These are phyloP conservation scores for Diabrotica undecimpunctata DNA, from an alignment of 1,140 invertebrate species.

Conservation along the genomic window DNA sequence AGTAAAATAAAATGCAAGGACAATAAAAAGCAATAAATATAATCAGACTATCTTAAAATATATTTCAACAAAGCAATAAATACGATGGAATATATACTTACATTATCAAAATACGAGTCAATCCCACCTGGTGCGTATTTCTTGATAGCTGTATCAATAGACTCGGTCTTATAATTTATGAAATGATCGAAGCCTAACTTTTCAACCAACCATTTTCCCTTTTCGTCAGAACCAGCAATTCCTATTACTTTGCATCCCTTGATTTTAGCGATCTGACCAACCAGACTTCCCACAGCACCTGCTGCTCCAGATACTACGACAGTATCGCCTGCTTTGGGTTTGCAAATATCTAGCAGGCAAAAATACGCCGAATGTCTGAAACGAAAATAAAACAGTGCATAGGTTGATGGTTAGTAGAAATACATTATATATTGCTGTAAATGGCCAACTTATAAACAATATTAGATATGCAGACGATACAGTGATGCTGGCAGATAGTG, in stretches of 20 bases:
- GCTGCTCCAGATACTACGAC: conserved; percentile 65
- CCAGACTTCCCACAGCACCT: conserved; percentile 67
- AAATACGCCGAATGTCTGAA: conserved; percentile 61
- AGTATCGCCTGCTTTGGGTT: conserved; percentile 64
- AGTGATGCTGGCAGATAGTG: no score
- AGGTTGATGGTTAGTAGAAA: no score
- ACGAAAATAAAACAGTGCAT: background rate
- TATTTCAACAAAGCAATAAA: no score
- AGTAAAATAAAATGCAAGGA: no score
- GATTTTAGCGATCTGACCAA: conserved; percentile 71
- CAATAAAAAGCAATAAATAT: no score
- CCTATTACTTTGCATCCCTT: conserved; percentile 67
- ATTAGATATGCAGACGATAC: no score
- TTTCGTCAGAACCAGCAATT: conserved; percentile 66
- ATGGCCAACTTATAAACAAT: no score
- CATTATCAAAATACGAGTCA: conserved; percentile 74
- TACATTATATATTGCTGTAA: no score
- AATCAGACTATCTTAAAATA: background rate
- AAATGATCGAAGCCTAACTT: conserved; percentile 63
- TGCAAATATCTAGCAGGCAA: conserved; percentile 63
- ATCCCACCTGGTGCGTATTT: conserved; percentile 62
- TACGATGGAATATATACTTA: conserved; percentile 37
- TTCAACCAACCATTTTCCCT: conserved; percentile 61
- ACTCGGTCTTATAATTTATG: conserved; percentile 67
- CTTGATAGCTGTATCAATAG: conserved; percentile 54